phyloP scores from a whole-genome alignment of 1,140 invertebrate genomes.

The Drosophila athabasca region DNA sequence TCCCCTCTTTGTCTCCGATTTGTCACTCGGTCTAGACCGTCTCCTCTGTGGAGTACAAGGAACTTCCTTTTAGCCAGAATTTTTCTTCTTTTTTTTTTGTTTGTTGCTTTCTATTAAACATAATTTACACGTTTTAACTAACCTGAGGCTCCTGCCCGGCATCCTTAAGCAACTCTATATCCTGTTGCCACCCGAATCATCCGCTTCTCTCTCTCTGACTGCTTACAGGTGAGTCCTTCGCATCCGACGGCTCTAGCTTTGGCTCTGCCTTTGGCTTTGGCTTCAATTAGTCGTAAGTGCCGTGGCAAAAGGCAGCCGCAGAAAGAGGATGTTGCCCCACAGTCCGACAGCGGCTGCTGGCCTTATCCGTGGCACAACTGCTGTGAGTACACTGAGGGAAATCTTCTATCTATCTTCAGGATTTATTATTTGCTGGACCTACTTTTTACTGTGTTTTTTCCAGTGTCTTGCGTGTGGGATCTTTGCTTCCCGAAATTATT shows the following conservation, averaged over 20 bases:
- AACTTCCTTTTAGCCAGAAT: conserved; percentile 38
- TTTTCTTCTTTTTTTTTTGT: conserved; percentile 6
- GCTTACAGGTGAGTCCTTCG: conserved; percentile 65
- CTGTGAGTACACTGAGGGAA: no score
- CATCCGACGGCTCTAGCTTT: not conserved
- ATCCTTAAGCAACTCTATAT: conserved; percentile 26
- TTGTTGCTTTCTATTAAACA: conserved; percentile 69
- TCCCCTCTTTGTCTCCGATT: conserved; percentile 30
- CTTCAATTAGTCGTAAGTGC: conserved; percentile 81
- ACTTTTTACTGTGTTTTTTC: not conserved
- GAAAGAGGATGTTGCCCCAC: conserved; percentile 17
- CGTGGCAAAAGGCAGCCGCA: conserved; percentile 29
- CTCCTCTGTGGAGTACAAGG: conserved; percentile 16
- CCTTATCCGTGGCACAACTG: no score
- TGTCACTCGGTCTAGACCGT: conserved; percentile 55
- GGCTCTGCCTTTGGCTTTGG: conserved; percentile 12
- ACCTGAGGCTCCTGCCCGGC: conserved; percentile 43
- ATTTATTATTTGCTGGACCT: no score
- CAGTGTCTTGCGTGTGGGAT: not conserved
- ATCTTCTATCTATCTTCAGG: no score
- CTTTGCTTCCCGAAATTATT: conserved; percentile 27
- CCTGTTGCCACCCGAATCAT: conserved; percentile 3
- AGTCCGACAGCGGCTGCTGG: not conserved
- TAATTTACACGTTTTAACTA: conserved; percentile 79
- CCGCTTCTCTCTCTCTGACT: conserved; percentile 17